Evolutionary conservation across 2,113 vertebrate species (phyloP).

Genomic region (Colinus virginianus): DNA sequence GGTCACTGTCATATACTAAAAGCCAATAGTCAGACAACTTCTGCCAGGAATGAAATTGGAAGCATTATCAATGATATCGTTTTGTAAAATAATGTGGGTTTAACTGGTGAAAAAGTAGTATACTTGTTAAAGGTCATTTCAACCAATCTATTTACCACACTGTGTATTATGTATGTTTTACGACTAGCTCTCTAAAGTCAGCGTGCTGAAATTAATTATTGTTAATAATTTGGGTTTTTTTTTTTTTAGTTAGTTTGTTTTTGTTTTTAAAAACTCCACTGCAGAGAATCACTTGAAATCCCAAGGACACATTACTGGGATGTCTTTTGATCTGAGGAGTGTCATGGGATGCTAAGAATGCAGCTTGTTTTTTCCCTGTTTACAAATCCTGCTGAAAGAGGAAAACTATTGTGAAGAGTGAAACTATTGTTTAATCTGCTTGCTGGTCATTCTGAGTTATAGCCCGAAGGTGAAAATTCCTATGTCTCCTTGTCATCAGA

Average conservation of each 20-base stretch:
- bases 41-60: constrained; percentile 53
- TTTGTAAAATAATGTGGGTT: constrained; percentile 40
- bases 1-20: constrained; percentile 22
- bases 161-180: background rate
- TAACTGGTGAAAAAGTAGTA: background rate
- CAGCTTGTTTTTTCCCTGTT: background rate
- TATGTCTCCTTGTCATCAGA: background rate
- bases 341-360: background rate
- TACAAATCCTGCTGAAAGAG: background rate
- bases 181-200: background rate
- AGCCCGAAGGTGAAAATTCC: background rate
- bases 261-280: background rate
- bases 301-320: background rate
- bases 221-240: background rate
- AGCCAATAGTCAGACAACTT: background rate
- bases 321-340: background rate
- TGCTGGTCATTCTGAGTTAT: background rate
- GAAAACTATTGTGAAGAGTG: no score
- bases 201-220: constrained; percentile 26
- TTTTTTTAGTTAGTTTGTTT: background rate
- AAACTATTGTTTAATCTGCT: background rate
- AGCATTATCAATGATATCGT: constrained; percentile 40
- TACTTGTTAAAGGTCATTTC: constrained; percentile 26
- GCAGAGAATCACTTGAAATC: background rate
- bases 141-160: background rate